phyloP scores from a whole-genome alignment of 1,140 invertebrate species.

The Procambarus virginalis region DNA sequence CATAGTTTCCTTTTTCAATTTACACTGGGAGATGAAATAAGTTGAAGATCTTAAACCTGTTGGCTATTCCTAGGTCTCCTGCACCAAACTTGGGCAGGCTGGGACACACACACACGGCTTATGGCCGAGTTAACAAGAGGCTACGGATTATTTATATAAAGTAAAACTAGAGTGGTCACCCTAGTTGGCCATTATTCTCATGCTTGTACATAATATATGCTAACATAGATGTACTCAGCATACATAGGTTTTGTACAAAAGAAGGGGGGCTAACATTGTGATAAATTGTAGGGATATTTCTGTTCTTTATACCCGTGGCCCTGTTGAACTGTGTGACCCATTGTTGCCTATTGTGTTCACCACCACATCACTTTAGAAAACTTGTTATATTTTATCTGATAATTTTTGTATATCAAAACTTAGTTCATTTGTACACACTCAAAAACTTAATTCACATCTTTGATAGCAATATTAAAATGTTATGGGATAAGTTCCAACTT shows the following conservation, averaged over 20 bases:
- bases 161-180: slow-evolving; percentile 24
- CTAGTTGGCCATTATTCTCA: slow-evolving; percentile 30
- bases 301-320: slow-evolving; percentile 36
- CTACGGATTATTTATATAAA: slow-evolving; percentile 48
- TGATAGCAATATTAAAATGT: slow-evolving; percentile 24
- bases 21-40: slow-evolving; percentile 8
- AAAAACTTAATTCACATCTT: slow-evolving; percentile 27
- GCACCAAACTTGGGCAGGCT: slow-evolving; percentile 29
- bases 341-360: slow-evolving; percentile 37
- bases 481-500: slow-evolving; percentile 23
- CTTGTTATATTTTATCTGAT: neutral
- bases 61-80: slow-evolving; percentile 22
- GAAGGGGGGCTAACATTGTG: slow-evolving; percentile 36
- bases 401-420: slow-evolving; percentile 31
- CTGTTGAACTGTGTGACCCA: slow-evolving; percentile 46
- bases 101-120: slow-evolving; percentile 11
- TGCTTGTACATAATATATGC: slow-evolving; percentile 57
- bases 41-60: slow-evolving; percentile 12
- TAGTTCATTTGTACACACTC: slow-evolving; percentile 50
- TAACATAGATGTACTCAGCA: slow-evolving; percentile 43
- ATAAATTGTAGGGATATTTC: slow-evolving; percentile 20
- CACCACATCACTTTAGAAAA: slow-evolving; percentile 5
- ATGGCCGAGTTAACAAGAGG: slow-evolving; percentile 42
- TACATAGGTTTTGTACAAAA: slow-evolving; percentile 55
- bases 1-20: slow-evolving; percentile 11